phyloP scores from a whole-genome alignment of 2,797 vertebrate genomes.

The Enteromius unitaeniatus region DNA sequence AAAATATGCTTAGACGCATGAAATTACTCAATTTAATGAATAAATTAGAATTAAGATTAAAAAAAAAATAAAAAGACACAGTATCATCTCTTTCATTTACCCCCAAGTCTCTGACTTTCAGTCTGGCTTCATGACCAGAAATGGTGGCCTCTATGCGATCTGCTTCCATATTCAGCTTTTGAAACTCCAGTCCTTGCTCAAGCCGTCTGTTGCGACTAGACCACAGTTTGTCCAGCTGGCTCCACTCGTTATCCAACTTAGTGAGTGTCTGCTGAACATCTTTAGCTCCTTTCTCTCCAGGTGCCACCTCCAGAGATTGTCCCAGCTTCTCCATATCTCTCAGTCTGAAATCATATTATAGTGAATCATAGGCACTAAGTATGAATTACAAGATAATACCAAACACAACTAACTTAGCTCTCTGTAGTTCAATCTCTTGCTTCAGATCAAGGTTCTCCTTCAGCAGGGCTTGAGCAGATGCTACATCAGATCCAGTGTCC shows the following conservation, averaged over 20 bases:
- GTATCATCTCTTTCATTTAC: conserved; percentile 68
- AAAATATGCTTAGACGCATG: conserved; percentile 2
- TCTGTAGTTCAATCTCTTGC: conserved; percentile 80
- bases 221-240: conserved; percentile 79
- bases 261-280: conserved; percentile 73
- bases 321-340: conserved; percentile 71
- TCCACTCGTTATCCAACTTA: conserved; percentile 72
- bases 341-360: conserved; percentile 61
- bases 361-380: neutral
- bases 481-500: conserved; percentile 76
- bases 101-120: conserved; percentile 79
- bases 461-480: conserved; percentile 80
- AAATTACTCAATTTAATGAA: neutral
- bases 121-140: conserved; percentile 81
- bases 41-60: neutral
- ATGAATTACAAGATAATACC: neutral
- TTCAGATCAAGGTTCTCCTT: conserved; percentile 79
- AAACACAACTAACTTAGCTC: conserved; percentile 76
- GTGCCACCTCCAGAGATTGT: conserved; percentile 61
- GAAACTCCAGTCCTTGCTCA: conserved; percentile 80
- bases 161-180: conserved; percentile 82
- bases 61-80: neutral
- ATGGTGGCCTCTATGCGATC: conserved; percentile 82
- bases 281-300: conserved; percentile 46
- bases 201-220: conserved; percentile 70